phyloP scores from a whole-genome alignment of 2,888 invertebrate species.

The Cynaeus angustus region DNA sequence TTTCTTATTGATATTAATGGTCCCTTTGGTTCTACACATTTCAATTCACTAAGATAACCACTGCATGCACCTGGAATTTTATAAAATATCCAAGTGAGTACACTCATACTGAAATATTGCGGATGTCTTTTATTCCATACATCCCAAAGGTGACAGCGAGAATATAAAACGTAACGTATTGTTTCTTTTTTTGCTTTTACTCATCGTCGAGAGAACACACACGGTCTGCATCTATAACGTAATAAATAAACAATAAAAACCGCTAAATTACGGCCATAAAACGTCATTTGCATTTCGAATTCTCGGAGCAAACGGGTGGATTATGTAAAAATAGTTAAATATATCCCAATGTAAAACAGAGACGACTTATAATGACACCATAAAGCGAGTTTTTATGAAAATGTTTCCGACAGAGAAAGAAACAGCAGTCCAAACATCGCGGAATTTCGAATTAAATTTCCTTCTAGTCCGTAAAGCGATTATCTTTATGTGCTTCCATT shows the following conservation, averaged over 20 bases:
- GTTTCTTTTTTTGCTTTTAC: no score
- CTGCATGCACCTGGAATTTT: constrained; percentile 53
- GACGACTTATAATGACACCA: constrained; percentile 47
- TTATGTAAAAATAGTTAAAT: constrained; percentile 49
- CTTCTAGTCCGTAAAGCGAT: constrained; percentile 60
- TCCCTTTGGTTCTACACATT: constrained; percentile 49
- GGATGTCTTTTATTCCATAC: constrained; percentile 45
- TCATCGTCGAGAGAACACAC: background rate
- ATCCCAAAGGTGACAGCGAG: constrained; percentile 53
- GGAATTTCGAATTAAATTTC: constrained; percentile 62
- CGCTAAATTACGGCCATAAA: constrained; percentile 10
- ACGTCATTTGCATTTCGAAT: constrained; percentile 37
- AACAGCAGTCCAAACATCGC: constrained; percentile 55
- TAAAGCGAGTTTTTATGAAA: constrained; percentile 52
- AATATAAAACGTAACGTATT: constrained; percentile 54
- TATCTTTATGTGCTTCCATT: constrained; percentile 61
- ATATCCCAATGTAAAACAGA: constrained; percentile 44
- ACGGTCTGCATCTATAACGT: no score
- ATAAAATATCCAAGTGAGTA: constrained; percentile 54
- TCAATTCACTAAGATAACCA: constrained; percentile 46
- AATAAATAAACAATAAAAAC: constrained; percentile 23
- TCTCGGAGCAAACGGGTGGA: constrained; percentile 31
- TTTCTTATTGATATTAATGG: constrained; percentile 50
- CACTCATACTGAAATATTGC: constrained; percentile 50
- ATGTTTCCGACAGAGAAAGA: constrained; percentile 38